These are phyloP conservation scores for Brachypalpus laphriformis DNA, from an alignment of 2,888 invertebrate species.

Conservation along the genomic window DNA sequence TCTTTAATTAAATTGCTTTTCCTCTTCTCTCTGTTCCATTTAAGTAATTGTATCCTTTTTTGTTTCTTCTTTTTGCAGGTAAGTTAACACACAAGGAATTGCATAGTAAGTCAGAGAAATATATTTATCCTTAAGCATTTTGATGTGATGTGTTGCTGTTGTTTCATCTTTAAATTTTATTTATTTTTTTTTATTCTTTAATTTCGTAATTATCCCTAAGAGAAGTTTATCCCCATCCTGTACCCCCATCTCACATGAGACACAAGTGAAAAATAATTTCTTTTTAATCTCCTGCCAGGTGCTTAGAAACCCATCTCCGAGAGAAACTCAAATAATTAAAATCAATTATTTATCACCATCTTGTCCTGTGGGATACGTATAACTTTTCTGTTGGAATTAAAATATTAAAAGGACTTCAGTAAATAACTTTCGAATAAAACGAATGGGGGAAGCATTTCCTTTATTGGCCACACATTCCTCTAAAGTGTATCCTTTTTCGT, in stretches of 20 bases:
- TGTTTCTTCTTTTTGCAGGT: constrained; percentile 74
- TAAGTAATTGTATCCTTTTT: constrained; percentile 50
- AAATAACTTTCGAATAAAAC: constrained; percentile 18
- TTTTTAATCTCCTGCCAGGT: neutral
- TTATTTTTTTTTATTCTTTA: neutral
- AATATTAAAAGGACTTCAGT: constrained; percentile 38
- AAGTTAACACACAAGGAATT: constrained; percentile 78
- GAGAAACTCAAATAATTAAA: neutral
- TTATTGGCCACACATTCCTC: constrained; percentile 29
- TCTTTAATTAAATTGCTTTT: constrained; percentile 45
- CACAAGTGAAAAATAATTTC: neutral
- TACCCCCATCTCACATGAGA: neutral
- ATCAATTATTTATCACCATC: constrained; percentile 26
- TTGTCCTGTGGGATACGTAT: neutral
- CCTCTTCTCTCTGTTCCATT: constrained; percentile 23
- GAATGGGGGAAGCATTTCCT: neutral
- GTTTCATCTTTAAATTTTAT: neutral
- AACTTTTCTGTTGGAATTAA: constrained; percentile 35
- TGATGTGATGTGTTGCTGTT: constrained; percentile 39
- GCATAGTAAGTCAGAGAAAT: constrained; percentile 77
- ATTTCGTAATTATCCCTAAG: constrained; percentile 3
- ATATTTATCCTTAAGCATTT: constrained; percentile 35
- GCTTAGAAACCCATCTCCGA: neutral
- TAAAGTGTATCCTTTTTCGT: constrained; percentile 18
- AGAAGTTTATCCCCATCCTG: neutral